phyloP scores from a whole-genome alignment of 2,888 invertebrate genomes.

The Opisthograptis luteolata region DNA sequence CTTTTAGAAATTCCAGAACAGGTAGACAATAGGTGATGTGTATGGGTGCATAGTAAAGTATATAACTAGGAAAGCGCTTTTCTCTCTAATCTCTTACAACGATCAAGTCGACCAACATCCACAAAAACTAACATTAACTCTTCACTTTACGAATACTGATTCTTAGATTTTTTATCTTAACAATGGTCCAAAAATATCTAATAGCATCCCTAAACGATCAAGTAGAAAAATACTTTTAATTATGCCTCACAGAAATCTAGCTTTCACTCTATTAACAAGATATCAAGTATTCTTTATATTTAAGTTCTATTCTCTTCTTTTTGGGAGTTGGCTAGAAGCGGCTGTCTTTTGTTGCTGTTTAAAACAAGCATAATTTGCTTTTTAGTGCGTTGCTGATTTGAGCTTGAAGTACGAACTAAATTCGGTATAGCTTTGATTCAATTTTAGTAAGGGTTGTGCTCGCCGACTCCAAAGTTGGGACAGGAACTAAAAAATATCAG shows the following conservation, averaged over 20 bases:
- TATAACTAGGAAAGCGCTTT: conserved; percentile 61
- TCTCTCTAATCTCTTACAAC: conserved; percentile 61
- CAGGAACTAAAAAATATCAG: no score
- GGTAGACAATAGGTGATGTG: conserved; percentile 34
- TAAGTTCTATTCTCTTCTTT: conserved; percentile 44
- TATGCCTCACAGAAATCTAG: conserved; percentile 76
- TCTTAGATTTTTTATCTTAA: conserved; percentile 73
- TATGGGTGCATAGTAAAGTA: conserved; percentile 56
- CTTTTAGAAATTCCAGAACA: conserved; percentile 40
- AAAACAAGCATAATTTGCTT: not conserved
- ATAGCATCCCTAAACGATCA: conserved; percentile 80
- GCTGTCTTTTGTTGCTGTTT: conserved; percentile 1
- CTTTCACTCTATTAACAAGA: conserved; percentile 57
- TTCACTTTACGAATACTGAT: conserved; percentile 73
- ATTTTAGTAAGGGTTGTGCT: no score
- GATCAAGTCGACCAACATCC: conserved; percentile 64
- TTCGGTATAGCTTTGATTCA: not conserved
- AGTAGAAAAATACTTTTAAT: conserved; percentile 82
- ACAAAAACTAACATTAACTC: conserved; percentile 71
- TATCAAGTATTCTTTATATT: conserved; percentile 27
- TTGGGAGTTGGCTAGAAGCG: conserved; percentile 22
- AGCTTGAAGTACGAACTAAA: not conserved
- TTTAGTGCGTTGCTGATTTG: not conserved
- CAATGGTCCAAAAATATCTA: conserved; percentile 85
- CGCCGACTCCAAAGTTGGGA: no score